phyloP scores from a whole-genome alignment of 2,113 vertebrate species.

The Seriola dumerili region DNA sequence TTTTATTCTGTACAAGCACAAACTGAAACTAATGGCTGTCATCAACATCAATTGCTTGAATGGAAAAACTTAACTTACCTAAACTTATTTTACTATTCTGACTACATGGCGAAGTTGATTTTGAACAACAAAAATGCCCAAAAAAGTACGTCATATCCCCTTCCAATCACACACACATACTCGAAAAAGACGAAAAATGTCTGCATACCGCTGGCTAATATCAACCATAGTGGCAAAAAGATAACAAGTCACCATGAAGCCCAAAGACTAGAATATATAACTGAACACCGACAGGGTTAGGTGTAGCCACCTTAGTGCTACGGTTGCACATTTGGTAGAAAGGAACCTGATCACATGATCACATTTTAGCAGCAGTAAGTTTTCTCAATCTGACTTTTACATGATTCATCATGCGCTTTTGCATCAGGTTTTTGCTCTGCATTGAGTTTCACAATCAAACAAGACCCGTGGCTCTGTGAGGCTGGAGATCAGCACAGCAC shows the following conservation, averaged over 20 bases:
- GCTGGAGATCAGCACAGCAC: too few relatives aligned
- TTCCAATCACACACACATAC: slow-evolving; percentile 10
- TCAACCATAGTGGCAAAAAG: slow-evolving; percentile 32
- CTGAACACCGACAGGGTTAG: background rate
- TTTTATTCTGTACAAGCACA: too few relatives aligned
- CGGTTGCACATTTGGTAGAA: background rate
- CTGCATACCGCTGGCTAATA: slow-evolving; percentile 26
- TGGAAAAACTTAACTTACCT: too few relatives aligned
- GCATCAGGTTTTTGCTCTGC: slow-evolving; percentile 15
- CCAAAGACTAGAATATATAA: too few relatives aligned
- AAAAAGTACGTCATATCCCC: background rate
- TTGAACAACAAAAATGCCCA: background rate
- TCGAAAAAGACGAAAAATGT: slow-evolving; percentile 40
- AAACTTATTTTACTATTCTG: background rate
- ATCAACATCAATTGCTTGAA: background rate
- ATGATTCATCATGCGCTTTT: slow-evolving; percentile 20
- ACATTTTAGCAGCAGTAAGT: background rate
- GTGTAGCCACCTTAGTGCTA: background rate
- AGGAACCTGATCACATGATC: background rate
- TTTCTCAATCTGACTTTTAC: slow-evolving; percentile 24
- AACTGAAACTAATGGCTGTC: too few relatives aligned
- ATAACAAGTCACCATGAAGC: background rate
- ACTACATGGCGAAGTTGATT: background rate
- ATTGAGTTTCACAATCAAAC: background rate
- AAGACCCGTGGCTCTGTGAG: background rate